Conservation (phyloP, 1,140 invertebrate genomes). For the Notospermus geniculatus region DNA sequence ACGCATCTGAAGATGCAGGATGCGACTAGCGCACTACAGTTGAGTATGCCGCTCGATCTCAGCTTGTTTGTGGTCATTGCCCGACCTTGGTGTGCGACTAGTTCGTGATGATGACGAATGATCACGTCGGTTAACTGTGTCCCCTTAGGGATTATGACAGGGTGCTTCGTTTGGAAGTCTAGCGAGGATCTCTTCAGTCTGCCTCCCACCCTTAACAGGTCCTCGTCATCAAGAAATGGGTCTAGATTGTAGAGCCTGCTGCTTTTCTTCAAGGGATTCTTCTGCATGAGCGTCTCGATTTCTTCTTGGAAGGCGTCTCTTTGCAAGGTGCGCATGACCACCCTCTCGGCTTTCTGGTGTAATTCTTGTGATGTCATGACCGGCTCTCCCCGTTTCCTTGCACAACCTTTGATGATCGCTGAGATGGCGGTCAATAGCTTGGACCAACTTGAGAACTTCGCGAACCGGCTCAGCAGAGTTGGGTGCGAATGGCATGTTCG, state of each 20-base stretch:
- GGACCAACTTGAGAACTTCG: slow-evolving; percentile 18
- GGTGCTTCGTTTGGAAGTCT: neutral
- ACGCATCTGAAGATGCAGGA: slow-evolving; percentile 16
- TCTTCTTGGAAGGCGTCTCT: neutral
- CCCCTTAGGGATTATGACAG: neutral
- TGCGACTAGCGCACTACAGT: slow-evolving; percentile 16
- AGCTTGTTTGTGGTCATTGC: slow-evolving; percentile 17
- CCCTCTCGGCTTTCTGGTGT: slow-evolving; percentile 9
- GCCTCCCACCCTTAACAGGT: neutral
- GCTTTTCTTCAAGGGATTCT: too few relatives aligned
- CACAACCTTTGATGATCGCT: neutral
- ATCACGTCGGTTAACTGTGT: neutral
- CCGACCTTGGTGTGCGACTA: neutral
- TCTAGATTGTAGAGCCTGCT: slow-evolving; percentile 16
- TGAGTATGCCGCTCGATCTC: slow-evolving; percentile 18
- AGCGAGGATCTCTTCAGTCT: neutral
- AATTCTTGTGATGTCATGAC: neutral
- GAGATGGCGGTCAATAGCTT: slow-evolving; percentile 11
- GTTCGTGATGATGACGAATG: neutral
- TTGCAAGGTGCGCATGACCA: slow-evolving; percentile 9
- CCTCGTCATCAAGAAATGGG: slow-evolving; percentile 19
- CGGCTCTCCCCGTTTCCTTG: neutral
- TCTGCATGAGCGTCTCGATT: too few relatives aligned
- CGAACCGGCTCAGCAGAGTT: neutral
- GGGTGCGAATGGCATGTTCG: neutral